Conservation (phyloP, 2,888 invertebrate genomes). For the Drosophila aldrichi region DNA sequence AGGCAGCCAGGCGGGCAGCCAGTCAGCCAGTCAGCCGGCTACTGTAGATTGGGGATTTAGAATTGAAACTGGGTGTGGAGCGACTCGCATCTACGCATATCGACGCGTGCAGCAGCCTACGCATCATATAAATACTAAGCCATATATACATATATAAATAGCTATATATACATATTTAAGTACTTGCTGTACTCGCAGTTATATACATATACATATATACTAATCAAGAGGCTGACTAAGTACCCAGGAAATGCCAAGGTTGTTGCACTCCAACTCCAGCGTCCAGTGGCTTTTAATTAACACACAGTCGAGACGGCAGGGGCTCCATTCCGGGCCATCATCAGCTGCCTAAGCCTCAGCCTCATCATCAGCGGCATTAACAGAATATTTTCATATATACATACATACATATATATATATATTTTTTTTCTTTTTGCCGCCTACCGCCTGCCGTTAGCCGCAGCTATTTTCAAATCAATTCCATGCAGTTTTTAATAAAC, state of each 20-base stretch:
- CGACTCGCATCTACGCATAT: conserved; percentile 44
- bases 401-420: neutral
- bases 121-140: conserved; percentile 55
- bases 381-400: conserved; percentile 59
- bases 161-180: conserved; percentile 16
- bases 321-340: conserved; percentile 44
- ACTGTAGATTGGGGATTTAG: conserved; percentile 66
- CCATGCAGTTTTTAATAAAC: conserved; percentile 77
- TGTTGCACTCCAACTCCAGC: conserved; percentile 74
- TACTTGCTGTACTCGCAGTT: conserved; percentile 33
- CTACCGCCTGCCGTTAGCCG: conserved; percentile 32
- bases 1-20: conserved; percentile 34
- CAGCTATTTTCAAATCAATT: conserved; percentile 79
- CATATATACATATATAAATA: neutral
- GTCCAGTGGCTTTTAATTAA: conserved; percentile 81
- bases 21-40: conserved; percentile 41
- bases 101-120: conserved; percentile 70
- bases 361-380: conserved; percentile 63
- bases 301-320: conserved; percentile 70
- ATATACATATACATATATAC: too few species aligned
- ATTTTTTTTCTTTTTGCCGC: conserved; percentile 46
- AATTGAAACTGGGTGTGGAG: conserved; percentile 56
- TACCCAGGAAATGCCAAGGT: conserved; percentile 80
- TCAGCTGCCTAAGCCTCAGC: conserved; percentile 16
- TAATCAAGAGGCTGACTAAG: conserved; percentile 80